Conservation (phyloP, 1,140 invertebrate species). For the Thaumetopoea pityocampa region DNA sequence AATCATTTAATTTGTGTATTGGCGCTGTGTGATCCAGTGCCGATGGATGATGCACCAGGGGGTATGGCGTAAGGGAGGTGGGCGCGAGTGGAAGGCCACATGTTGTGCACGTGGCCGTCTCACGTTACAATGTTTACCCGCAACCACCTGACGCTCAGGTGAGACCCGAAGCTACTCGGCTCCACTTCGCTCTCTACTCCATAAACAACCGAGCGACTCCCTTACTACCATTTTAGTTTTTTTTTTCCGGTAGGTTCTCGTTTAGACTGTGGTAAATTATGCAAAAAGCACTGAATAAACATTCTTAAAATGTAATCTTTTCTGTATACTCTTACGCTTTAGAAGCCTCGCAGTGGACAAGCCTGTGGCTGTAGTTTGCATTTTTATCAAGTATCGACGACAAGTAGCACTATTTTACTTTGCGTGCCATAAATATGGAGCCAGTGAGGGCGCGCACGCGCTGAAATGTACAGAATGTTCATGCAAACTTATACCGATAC, state of each 20-base stretch:
- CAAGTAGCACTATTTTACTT: conserved; percentile 65
- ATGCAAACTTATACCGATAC: conserved; percentile 68
- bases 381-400: conserved; percentile 68
- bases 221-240: too few relatives aligned
- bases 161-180: conserved; percentile 40
- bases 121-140: conserved; percentile 73
- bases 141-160: conserved; percentile 59
- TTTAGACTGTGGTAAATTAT: too few relatives aligned
- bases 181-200: conserved; percentile 13
- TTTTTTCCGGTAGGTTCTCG: too few relatives aligned
- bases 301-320: conserved; percentile 44
- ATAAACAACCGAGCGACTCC: conserved; percentile 32
- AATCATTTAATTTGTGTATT: conserved; percentile 59
- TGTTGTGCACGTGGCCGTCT: conserved; percentile 57
- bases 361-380: conserved; percentile 63
- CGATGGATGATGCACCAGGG: conserved; percentile 6
- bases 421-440: conserved; percentile 71
- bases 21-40: conserved; percentile 25
- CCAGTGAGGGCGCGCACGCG: conserved; percentile 50
- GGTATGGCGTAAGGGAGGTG: background rate
- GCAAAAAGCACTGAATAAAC: conserved; percentile 33
- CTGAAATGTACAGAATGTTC: conserved; percentile 49
- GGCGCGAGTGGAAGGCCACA: conserved; percentile 23
- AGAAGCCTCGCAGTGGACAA: conserved; percentile 35
- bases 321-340: conserved; percentile 39